phyloP scores from a whole-genome alignment of 2,113 vertebrate genomes.

The Lota lota region DNA sequence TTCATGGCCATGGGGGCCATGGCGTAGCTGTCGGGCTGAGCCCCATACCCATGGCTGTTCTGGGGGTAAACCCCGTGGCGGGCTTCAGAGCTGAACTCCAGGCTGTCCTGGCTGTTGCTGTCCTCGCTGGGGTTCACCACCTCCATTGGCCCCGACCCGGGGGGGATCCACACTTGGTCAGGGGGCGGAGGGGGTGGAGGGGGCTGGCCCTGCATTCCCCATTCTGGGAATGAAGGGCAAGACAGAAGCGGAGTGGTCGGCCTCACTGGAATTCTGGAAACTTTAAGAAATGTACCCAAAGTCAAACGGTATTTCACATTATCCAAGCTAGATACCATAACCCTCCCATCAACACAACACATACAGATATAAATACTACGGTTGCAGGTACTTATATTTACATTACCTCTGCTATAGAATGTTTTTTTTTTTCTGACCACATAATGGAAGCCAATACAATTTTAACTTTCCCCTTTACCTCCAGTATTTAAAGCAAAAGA shows the following conservation, averaged over 20 bases:
- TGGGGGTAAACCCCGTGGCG: constrained; percentile 91
- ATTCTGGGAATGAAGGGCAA: constrained; percentile 77
- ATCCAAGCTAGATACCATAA: too few species aligned
- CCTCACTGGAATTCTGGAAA: too few species aligned
- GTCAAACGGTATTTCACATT: too few species aligned
- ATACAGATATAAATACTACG: too few species aligned
- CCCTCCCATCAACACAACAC: too few species aligned
- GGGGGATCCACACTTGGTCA: constrained; percentile 93
- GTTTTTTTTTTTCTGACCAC: too few species aligned
- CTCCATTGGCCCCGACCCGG: constrained; percentile 92
- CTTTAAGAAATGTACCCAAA: too few species aligned
- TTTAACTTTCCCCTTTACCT: too few species aligned
- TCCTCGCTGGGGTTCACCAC: constrained; percentile 94
- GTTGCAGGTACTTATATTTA: too few species aligned
- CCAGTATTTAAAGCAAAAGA: too few species aligned
- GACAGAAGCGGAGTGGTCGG: background rate
- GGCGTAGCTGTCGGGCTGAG: constrained; percentile 95
- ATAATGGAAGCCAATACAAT: too few species aligned
- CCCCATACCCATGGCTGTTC: constrained; percentile 98
- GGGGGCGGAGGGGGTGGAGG: constrained; percentile 90
- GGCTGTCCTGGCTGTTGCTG: constrained; percentile 98
- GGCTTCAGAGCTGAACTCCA: constrained; percentile 90
- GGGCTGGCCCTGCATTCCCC: constrained; percentile 92
- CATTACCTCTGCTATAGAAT: too few species aligned
- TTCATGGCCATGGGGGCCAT: constrained; percentile 90